These are phyloP conservation scores for Pygoscelis antarcticus DNA, from an alignment of 2,113 vertebrate genomes.

Conservation along the genomic window DNA sequence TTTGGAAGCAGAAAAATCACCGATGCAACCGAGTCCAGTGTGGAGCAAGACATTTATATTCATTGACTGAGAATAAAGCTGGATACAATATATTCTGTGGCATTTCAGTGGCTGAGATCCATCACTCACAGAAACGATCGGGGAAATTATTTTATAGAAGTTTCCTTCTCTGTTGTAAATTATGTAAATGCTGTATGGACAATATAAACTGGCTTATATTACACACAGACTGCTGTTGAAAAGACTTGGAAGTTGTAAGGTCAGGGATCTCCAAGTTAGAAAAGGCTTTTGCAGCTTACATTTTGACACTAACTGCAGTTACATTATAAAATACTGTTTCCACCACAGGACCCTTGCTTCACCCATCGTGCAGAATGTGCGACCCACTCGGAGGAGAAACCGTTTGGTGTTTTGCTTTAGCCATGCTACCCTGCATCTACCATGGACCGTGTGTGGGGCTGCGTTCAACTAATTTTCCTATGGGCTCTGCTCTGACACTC, in stretches of 20 bases:
- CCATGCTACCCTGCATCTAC: neutral
- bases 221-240: neutral
- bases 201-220: neutral
- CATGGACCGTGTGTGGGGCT: neutral
- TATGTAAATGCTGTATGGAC: neutral
- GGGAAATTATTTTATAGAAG: neutral
- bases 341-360: neutral
- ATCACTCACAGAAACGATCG: neutral
- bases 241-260: neutral
- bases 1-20: neutral
- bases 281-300: neutral
- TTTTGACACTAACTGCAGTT: neutral
- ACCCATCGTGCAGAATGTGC: neutral
- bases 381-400: neutral
- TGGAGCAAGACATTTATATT: neutral
- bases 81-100: neutral
- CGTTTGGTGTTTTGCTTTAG: neutral
- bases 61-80: neutral
- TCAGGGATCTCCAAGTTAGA: neutral
- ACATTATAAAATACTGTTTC: neutral
- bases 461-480: neutral
- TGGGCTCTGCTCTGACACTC: neutral
- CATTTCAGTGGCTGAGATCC: neutral
- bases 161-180: neutral
- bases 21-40: neutral